Base-by-base conservation (phyloP, 2,113 vertebrate species). In the Actinemys pallida region DNA sequence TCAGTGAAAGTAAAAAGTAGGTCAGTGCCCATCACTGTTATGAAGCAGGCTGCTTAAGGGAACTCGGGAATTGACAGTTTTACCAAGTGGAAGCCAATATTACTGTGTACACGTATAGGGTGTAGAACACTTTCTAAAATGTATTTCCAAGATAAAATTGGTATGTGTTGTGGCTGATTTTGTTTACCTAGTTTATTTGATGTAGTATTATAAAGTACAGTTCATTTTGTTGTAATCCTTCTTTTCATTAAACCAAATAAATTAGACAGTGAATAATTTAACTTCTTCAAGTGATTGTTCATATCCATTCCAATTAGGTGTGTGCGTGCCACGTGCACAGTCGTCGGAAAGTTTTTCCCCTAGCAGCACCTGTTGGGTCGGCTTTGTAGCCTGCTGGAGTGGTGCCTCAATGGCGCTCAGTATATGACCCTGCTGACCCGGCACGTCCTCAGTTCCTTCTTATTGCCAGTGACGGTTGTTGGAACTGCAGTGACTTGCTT, bases 181-280 rank as follows among this genome's bases (percentile, higher is more conserved):
- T 94, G 82, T 97, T 96, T 96, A 93, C 89, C 90, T 96, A 57
- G 12, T 91, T 93, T 92, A 95, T 94, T 96, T 92, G 86, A 92
- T 0, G 0, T 35, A 0, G 35, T 87, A 93, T 91, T 96, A 96
- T 96, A 95, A 96, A 86, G 91, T 88, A 80, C 81, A 72, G 86
- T 89, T 95, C 95, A 93, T 93, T 92, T 95, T 78, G 92, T 94
- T 87, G 86, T 84, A 88, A 91, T 72, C 94, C 91, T 96, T 93
- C 90, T 93, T 95, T 91, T 92, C 25, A 0, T 90, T 84, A 94
- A 95, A 94, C 65, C 84, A 97, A 95, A 93, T 95, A 94, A 96
- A 94, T 96, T 92, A 91, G 84, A 62, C 93, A 94, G 76, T 96
- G 93, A 88, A 72, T 78, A n/a, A 95, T 93, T 97, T 91, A 95